Percentiles rank a stretch among this genome's conserved stretches.
phyloP scores from a whole-genome alignment of 2,113 vertebrate genomes.

The Peromyscus polionotus region DNA sequence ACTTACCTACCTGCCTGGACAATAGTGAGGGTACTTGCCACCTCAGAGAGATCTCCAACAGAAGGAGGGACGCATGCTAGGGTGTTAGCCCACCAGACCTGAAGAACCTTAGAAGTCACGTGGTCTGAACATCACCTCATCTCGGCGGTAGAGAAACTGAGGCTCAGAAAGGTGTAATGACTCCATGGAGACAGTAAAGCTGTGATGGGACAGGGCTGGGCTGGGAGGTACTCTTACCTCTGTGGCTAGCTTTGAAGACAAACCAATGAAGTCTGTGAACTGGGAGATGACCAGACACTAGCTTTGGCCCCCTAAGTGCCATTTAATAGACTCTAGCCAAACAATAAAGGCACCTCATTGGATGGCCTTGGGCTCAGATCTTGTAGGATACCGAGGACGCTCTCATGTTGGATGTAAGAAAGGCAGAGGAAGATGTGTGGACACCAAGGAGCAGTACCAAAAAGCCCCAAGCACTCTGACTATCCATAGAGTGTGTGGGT shows the following conservation, averaged over 20 bases:
- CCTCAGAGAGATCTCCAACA: background rate
- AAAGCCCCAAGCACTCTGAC: background rate
- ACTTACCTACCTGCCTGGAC: background rate
- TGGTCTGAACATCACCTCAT: background rate
- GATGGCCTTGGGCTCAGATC: background rate
- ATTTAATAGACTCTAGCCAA: background rate
- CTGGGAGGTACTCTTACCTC: background rate
- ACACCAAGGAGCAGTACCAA: background rate
- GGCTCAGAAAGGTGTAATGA: background rate
- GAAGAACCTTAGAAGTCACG: background rate
- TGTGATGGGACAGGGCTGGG: accelerated
- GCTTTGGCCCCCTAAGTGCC: background rate
- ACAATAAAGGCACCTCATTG: background rate
- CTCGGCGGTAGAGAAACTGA: background rate
- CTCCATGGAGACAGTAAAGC: background rate
- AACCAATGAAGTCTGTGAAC: background rate
- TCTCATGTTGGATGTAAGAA: background rate
- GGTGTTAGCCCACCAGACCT: background rate
- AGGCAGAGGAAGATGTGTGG: no score
- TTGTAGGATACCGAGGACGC: background rate
- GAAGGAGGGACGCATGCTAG: background rate
- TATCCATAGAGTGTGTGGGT: constrained; percentile 31
- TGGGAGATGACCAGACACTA: background rate
- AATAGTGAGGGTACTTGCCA: background rate
- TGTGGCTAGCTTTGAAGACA: background rate